Evolutionary conservation across 2,113 vertebrate species (phyloP).

Genomic region (Shinisaurus crocodilurus): DNA sequence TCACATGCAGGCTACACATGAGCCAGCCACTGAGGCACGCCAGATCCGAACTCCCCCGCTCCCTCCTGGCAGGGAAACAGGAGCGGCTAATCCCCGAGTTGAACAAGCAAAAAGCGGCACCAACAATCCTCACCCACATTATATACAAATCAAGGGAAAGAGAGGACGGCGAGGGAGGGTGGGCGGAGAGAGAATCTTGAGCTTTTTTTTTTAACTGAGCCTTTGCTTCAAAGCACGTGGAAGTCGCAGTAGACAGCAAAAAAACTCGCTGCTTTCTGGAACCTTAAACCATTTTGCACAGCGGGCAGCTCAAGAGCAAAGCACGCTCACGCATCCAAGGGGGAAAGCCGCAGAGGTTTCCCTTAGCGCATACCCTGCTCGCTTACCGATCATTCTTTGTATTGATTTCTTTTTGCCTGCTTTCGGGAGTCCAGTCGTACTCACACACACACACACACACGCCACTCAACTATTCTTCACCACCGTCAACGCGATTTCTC

Average conservation of each 20-base stretch:
- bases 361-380: neutral
- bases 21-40: conserved; percentile 23
- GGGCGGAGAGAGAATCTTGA: neutral
- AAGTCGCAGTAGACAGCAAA: neutral
- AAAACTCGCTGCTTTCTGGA: neutral
- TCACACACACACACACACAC: neutral
- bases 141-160: neutral
- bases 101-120: neutral
- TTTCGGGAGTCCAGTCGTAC: neutral
- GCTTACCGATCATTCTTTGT: neutral
- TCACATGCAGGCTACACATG: conserved; percentile 47
- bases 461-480: neutral
- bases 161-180: neutral
- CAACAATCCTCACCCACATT: neutral
- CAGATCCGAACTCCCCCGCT: neutral
- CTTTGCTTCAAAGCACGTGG: conserved; percentile 16
- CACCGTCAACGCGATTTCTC: neutral
- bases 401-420: neutral
- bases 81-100: neutral
- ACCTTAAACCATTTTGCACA: neutral
- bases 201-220: neutral
- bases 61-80: neutral
- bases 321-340: neutral
- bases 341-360: conserved; percentile 15
- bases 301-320: neutral